Conservation (phyloP, 2,888 invertebrate genomes). For the Polymixis lichenea region DNA sequence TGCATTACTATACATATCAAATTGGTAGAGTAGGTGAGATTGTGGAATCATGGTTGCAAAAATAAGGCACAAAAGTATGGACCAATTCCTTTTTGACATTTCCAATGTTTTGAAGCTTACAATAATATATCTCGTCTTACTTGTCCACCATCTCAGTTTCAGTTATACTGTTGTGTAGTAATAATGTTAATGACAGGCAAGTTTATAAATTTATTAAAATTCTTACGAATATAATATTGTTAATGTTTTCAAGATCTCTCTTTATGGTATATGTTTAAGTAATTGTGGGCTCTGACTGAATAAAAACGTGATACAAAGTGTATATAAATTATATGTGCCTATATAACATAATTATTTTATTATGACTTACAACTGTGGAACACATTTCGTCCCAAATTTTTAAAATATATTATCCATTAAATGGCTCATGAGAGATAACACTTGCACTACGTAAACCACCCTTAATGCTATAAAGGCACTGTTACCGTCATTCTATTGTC, state of each 20-base stretch:
- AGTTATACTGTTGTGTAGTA: neutral
- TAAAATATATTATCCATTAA: neutral
- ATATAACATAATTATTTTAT: neutral
- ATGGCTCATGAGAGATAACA: too few species aligned
- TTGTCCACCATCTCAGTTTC: neutral
- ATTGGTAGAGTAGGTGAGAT: neutral
- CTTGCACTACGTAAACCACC: too few species aligned
- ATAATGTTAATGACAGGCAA: neutral
- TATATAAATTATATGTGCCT: neutral
- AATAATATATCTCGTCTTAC: neutral
- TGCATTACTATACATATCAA: neutral
- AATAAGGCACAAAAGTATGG: neutral
- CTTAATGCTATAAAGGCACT: neutral
- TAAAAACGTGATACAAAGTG: neutral
- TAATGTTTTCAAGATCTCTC: conserved; percentile 14
- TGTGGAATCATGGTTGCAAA: neutral
- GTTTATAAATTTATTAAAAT: too few species aligned
- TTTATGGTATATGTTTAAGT: neutral
- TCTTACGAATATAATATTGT: neutral
- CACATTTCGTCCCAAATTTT: neutral
- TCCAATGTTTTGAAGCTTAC: neutral
- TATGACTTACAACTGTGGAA: neutral
- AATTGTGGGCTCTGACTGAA: conserved; percentile 1
- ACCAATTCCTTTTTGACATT: neutral
- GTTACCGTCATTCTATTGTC: neutral